Conservation (phyloP, 2,113 vertebrate species). For the Chionodraco myersi region DNA sequence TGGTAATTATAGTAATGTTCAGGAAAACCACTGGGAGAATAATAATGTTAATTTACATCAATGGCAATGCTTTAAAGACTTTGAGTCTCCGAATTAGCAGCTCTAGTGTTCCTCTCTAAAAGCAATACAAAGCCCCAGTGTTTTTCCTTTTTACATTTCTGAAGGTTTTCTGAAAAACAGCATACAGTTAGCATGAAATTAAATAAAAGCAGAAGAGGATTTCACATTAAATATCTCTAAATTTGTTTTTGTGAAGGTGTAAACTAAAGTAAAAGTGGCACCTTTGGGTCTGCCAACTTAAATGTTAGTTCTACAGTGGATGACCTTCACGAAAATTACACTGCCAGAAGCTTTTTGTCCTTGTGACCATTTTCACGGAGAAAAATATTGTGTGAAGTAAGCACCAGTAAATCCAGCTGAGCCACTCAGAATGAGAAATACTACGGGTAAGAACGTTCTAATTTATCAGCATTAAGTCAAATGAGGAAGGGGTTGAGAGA, state of each 20-base stretch:
- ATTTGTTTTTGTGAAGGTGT: not conserved
- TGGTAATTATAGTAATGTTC: conserved; percentile 71
- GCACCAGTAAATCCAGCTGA: conserved; percentile 43
- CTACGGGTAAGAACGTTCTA: conserved; percentile 45
- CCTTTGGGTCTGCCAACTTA: not conserved
- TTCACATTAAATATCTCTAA: not conserved
- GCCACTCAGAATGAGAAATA: conserved; percentile 61
- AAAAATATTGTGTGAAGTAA: conserved; percentile 32
- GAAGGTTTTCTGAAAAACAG: conserved; percentile 12
- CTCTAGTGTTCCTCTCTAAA: conserved; percentile 44
- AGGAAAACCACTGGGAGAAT: conserved; percentile 59
- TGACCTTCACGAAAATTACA: conserved; percentile 27
- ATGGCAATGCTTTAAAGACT: conserved; percentile 63
- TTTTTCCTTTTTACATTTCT: conserved; percentile 37
- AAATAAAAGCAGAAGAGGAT: not conserved
- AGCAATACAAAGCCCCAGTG: conserved; percentile 35
- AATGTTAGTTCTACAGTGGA: not conserved
- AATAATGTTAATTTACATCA: conserved; percentile 70
- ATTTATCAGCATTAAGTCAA: conserved; percentile 80
- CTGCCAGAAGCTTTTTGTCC: conserved; percentile 35
- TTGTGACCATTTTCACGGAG: conserved; percentile 40
- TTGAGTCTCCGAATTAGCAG: conserved; percentile 62
- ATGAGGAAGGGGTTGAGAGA: conserved; percentile 59
- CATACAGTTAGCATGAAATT: not conserved
- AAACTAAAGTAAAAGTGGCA: not conserved